phyloP scores from a whole-genome alignment of 2,888 invertebrate species.

The Sesamia inferens region DNA sequence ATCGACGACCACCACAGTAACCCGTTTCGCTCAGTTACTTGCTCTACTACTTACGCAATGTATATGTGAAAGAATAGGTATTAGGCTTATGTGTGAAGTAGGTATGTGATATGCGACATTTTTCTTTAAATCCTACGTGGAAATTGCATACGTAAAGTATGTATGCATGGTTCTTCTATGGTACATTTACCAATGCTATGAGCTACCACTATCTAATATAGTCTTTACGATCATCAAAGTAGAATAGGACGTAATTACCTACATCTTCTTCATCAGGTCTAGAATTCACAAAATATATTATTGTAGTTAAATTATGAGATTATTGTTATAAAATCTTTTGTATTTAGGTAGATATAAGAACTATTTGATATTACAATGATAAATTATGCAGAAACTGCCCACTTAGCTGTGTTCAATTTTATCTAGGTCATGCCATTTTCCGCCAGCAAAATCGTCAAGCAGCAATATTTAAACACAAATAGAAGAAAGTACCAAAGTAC shows the following conservation, averaged over 20 bases:
- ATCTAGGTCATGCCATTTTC: constrained; percentile 27
- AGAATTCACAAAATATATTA: not conserved
- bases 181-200: too few relatives aligned
- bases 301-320: not conserved
- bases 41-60: constrained; percentile 51
- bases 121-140: constrained; percentile 28
- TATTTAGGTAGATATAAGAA: not conserved
- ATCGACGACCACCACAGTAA: constrained; percentile 50
- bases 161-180: not conserved
- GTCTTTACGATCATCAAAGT: not conserved
- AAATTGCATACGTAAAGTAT: constrained; percentile 10
- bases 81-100: too few relatives aligned
- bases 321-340: not conserved
- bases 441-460: constrained; percentile 1
- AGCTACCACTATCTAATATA: too few relatives aligned
- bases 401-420: not conserved
- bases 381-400: not conserved
- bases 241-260: not conserved
- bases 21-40: constrained; percentile 56
- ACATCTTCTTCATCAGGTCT: not conserved
- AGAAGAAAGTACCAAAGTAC: constrained; percentile 28
- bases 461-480: not conserved
- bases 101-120: constrained; percentile 29
- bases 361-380: not conserved
- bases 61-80: too few relatives aligned